phyloP scores from a whole-genome alignment of 2,113 vertebrate genomes.

The Varanus komodoensis region DNA sequence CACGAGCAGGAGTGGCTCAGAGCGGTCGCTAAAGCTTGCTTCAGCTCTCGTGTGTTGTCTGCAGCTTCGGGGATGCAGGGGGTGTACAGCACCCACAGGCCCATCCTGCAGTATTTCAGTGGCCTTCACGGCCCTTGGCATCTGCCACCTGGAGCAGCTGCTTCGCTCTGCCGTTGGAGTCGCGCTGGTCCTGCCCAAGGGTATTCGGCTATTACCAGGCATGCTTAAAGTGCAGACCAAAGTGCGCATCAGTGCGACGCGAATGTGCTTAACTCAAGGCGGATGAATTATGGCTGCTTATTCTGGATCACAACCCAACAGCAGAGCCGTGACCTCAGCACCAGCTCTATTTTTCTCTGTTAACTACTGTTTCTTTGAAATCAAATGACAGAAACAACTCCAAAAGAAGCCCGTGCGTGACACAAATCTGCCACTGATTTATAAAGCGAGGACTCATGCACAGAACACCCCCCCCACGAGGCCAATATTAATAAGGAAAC shows the following conservation, averaged over 20 bases:
- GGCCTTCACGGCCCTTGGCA: too few species aligned
- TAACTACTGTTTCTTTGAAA: constrained; percentile 51
- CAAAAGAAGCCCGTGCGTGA: constrained; percentile 43
- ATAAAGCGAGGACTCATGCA: constrained; percentile 61
- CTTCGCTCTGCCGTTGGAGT: too few species aligned
- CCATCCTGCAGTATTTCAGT: too few species aligned
- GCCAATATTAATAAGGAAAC: constrained; percentile 62
- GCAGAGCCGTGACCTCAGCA: neutral
- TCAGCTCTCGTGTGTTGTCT: too few species aligned
- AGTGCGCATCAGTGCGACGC: neutral
- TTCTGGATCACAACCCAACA: neutral
- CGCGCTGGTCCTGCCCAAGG: too few species aligned
- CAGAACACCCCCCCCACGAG: constrained; percentile 55
- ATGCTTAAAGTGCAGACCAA: neutral
- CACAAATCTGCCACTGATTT: constrained; percentile 54
- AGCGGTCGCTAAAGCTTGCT: too few species aligned
- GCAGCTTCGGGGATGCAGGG: too few species aligned
- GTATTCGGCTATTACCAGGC: neutral
- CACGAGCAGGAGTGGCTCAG: too few species aligned
- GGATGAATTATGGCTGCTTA: neutral
- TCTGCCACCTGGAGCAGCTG: too few species aligned
- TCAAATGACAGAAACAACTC: constrained; percentile 54
- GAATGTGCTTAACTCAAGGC: neutral
- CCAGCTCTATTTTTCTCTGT: too few species aligned
- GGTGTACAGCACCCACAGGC: too few species aligned